phyloP scores from a whole-genome alignment of 2,888 invertebrate species.

The Noctua janthe region DNA sequence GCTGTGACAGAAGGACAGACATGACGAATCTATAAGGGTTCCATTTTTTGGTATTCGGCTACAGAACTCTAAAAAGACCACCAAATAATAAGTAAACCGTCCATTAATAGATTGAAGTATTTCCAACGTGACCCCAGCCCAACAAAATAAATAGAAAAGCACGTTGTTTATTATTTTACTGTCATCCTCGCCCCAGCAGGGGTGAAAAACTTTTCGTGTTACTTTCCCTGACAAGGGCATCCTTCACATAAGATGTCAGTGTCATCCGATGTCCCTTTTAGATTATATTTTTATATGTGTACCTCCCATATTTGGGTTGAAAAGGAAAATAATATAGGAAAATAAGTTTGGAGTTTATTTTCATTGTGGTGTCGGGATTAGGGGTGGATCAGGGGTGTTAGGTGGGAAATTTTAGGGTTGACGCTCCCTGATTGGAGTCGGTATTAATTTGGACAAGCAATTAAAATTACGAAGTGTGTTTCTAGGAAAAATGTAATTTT shows the following conservation, averaged over 20 bases:
- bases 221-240: slow-evolving; percentile 42
- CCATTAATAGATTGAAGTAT: slow-evolving; percentile 19
- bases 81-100: not conserved
- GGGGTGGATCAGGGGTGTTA: not conserved
- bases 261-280: slow-evolving; percentile 50
- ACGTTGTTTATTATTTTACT: slow-evolving; percentile 44
- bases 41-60: too few relatives aligned
- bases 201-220: slow-evolving; percentile 44
- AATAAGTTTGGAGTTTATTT: slow-evolving; percentile 40
- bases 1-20: too few relatives aligned
- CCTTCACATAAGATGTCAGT: slow-evolving; percentile 53
- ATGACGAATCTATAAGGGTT: too few relatives aligned
- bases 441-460: not conserved
- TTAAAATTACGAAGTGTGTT: not conserved
- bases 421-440: not conserved
- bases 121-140: not conserved
- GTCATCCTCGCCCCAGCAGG: slow-evolving; percentile 24
- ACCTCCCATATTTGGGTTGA: slow-evolving; percentile 38
- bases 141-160: slow-evolving; percentile 15
- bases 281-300: slow-evolving; percentile 51
- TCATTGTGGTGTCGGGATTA: slow-evolving; percentile 28
- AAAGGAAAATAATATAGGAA: slow-evolving; percentile 52
- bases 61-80: not conserved
- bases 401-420: not conserved
- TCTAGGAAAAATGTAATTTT: not conserved